phyloP scores from a whole-genome alignment of 2,113 vertebrate genomes.

The Oriolus oriolus region DNA sequence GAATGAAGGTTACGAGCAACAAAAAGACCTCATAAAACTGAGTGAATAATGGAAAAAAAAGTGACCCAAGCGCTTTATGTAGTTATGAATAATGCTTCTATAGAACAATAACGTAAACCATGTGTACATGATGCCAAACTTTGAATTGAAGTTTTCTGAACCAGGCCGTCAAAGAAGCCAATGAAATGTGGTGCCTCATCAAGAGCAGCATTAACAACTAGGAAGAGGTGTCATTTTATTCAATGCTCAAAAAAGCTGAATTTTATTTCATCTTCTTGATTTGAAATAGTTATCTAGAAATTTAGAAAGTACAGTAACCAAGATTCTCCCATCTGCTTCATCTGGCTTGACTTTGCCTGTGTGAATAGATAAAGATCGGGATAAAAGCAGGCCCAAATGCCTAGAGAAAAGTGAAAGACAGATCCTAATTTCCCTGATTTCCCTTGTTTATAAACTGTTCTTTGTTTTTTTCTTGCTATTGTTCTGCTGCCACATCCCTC shows the following conservation, averaged over 20 bases:
- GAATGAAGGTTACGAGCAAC: not conserved
- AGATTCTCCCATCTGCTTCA: not conserved
- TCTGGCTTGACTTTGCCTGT: not conserved
- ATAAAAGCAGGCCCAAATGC: not conserved
- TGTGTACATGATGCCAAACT: not conserved
- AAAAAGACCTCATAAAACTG: not conserved
- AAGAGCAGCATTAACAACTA: not conserved
- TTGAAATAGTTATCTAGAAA: not conserved
- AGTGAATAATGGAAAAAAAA: not conserved
- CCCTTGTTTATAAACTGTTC: not conserved
- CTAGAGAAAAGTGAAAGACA: not conserved
- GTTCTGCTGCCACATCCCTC: not conserved
- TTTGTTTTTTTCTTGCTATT: not conserved
- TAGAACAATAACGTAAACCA: not conserved
- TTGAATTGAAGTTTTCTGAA: not conserved
- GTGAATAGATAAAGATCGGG: not conserved
- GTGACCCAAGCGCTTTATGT: not conserved
- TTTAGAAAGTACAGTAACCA: not conserved
- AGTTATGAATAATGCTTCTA: not conserved
- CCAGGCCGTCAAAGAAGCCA: not conserved
- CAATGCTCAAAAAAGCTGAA: not conserved
- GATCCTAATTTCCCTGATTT: not conserved
- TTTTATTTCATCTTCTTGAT: not conserved
- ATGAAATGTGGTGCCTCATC: not conserved
- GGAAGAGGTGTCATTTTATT: not conserved